Evolutionary conservation across 1,140 invertebrate species (phyloP).

Genomic region (Halictus rubicundus): DNA sequence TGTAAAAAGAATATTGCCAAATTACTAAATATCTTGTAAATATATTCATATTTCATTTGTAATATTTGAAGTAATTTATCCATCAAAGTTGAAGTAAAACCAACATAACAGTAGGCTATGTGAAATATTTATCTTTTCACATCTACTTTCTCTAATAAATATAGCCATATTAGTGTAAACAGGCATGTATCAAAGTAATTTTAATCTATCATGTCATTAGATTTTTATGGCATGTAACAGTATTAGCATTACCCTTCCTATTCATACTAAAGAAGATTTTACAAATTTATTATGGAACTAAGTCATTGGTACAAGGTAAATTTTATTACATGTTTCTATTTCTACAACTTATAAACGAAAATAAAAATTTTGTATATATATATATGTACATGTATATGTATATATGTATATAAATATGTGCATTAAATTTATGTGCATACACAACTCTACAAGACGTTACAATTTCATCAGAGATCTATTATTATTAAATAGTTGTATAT

Average conservation of each 20-base stretch:
- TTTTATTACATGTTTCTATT: conserved; percentile 19
- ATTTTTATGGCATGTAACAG: conserved; percentile 58
- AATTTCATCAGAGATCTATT: background rate
- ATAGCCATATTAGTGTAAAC: conserved; percentile 56
- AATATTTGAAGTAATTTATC: background rate
- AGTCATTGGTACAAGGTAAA: conserved; percentile 32
- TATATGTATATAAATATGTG: no score
- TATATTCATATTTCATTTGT: conserved; percentile 17
- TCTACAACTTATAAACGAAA: background rate
- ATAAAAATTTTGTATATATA: conserved; percentile 9
- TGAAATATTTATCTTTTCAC: conserved; percentile 12
- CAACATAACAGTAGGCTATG: background rate
- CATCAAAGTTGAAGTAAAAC: background rate
- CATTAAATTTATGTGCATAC: background rate
- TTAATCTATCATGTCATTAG: conserved; percentile 48
- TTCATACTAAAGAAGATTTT: conserved; percentile 30
- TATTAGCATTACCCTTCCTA: conserved; percentile 38
- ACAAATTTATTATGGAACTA: conserved; percentile 25
- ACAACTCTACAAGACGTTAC: background rate
- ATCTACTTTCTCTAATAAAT: conserved; percentile 35
- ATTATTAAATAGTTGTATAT: conserved; percentile 9
- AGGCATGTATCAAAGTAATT: conserved; percentile 60
- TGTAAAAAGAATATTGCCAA: conserved; percentile 22
- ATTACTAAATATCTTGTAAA: conserved; percentile 13
- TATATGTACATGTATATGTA: background rate